phyloP scores from a whole-genome alignment of 2,797 vertebrate species.

The Ambastaia sidthimunki region DNA sequence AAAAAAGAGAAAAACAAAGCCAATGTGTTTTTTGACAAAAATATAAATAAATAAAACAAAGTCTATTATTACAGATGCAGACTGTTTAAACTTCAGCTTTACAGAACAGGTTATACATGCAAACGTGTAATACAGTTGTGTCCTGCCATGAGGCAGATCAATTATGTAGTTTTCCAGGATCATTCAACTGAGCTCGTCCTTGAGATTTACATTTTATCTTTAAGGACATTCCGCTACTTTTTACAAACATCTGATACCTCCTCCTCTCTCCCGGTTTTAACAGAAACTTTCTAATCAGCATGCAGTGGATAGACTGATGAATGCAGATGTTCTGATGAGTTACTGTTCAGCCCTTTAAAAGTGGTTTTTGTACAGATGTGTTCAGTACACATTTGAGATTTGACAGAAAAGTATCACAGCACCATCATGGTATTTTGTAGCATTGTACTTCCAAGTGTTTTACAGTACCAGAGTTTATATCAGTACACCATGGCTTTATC shows the following conservation, averaged over 20 bases:
- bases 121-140: constrained; percentile 71
- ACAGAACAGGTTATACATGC: constrained; percentile 68
- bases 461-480: too few species aligned
- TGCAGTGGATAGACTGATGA: too few species aligned
- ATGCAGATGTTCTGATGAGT: too few species aligned
- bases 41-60: neutral
- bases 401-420: too few species aligned
- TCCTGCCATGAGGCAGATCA: constrained; percentile 76
- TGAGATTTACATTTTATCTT: constrained; percentile 85
- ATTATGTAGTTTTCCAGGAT: constrained; percentile 79
- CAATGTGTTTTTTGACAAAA: neutral
- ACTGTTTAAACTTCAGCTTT: constrained; percentile 73
- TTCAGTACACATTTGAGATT: too few species aligned
- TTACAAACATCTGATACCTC: constrained; percentile 66
- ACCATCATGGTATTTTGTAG: too few species aligned
- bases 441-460: too few species aligned
- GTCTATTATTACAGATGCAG: constrained; percentile 39
- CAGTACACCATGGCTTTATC: too few species aligned
- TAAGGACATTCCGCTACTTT: constrained; percentile 75
- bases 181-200: constrained; percentile 78
- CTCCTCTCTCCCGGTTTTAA: constrained; percentile 46
- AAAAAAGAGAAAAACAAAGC: constrained; percentile 31
- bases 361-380: too few species aligned
- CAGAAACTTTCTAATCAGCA: too few species aligned
- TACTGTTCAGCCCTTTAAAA: too few species aligned